Conservation (phyloP, 2,113 vertebrate species). For the Chrysemys picta region DNA sequence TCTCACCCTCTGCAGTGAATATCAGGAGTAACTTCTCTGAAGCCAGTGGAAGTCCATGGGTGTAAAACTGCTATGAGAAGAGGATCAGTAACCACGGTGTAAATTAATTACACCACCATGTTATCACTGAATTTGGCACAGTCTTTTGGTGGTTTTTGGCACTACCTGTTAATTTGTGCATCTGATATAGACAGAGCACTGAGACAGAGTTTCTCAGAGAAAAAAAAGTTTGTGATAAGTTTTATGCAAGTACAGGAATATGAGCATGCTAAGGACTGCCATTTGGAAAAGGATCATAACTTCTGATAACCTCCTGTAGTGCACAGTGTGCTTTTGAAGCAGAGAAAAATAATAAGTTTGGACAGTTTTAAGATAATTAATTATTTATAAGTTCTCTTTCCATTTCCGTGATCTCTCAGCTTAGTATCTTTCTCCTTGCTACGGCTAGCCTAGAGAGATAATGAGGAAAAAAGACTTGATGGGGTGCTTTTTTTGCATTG, state of each 20-base stretch:
- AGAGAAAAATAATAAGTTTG: not conserved
- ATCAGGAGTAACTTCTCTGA: not conserved
- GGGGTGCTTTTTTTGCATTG: not conserved
- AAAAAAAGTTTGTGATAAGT: not conserved
- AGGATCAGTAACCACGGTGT: not conserved
- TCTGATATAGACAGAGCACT: not conserved
- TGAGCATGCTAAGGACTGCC: not conserved
- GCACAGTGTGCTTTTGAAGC: not conserved
- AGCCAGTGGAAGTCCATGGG: slow-evolving; percentile 1
- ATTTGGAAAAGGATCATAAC: not conserved
- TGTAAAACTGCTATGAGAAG: not conserved
- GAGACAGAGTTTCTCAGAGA: not conserved
- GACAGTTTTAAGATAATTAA: not conserved
- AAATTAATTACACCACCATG: not conserved
- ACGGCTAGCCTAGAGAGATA: not conserved
- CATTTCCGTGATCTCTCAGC: not conserved
- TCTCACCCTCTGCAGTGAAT: not conserved
- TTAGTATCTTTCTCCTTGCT: not conserved
- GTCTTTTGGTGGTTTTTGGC: not conserved
- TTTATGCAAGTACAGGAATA: not conserved
- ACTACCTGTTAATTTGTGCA: not conserved
- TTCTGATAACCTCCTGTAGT: not conserved
- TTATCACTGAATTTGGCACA: not conserved
- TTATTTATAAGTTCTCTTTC: not conserved
- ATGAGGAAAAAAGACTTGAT: not conserved